phyloP scores from a whole-genome alignment of 2,797 vertebrate genomes.

The Sternarchorhynchus goeldii region DNA sequence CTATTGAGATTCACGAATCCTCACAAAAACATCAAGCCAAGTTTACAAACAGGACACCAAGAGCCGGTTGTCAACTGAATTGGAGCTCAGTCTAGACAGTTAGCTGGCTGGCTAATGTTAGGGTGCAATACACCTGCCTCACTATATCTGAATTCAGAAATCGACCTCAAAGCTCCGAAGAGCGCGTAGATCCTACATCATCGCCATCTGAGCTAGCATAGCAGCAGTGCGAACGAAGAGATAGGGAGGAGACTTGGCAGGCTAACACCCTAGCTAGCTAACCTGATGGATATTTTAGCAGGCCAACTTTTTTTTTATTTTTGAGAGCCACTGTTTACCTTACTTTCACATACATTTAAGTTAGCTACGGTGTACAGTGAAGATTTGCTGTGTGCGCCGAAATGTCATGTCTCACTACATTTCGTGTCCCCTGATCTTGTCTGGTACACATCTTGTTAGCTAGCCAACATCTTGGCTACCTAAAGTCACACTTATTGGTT shows the following conservation, averaged over 20 bases:
- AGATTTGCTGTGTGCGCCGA: too few relatives aligned
- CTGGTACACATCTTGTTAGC: too few relatives aligned
- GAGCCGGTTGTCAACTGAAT: too few relatives aligned
- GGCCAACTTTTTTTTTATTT: not conserved
- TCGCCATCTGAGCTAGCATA: not conserved
- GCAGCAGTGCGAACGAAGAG: too few relatives aligned
- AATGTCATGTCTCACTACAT: too few relatives aligned
- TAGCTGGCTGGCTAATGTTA: slow-evolving; percentile 7
- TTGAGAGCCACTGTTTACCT: too few relatives aligned
- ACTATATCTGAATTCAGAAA: not conserved
- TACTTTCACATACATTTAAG: too few relatives aligned
- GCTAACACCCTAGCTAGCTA: not conserved
- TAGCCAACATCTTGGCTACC: not conserved
- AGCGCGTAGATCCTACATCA: not conserved
- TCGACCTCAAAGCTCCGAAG: not conserved
- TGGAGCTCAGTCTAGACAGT: not conserved
- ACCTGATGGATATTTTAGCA: not conserved
- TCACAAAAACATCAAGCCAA: not conserved
- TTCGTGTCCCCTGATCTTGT: too few relatives aligned
- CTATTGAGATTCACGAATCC: too few relatives aligned
- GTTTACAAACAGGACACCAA: not conserved
- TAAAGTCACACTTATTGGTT: too few relatives aligned
- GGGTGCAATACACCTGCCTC: slow-evolving; percentile 27
- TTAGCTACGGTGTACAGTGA: too few relatives aligned
- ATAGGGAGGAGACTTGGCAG: not conserved